Evolutionary conservation across 2,797 vertebrate species (phyloP), one percentile per base, ranked within the genome.

Genomic region (Rhinoraja longicauda): DNA sequence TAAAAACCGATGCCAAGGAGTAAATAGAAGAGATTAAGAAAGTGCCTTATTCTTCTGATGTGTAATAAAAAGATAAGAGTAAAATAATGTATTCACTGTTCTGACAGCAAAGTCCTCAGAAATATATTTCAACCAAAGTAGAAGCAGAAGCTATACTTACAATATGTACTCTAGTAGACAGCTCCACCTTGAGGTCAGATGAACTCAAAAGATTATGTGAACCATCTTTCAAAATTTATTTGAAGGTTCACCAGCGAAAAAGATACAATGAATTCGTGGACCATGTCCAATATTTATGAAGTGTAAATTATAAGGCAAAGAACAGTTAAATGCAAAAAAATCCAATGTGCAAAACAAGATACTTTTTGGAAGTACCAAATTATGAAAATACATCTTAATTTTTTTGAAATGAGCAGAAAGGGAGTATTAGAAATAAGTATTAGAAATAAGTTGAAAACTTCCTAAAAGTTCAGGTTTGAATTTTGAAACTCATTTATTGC

Each of bases 131-230:
- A 36, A 70, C 36, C 8, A 3, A 12, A 53, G 39, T 53, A n/a
- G 12, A 45, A 73, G 36, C 21, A 4, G 3, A 45, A 26, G 9
- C 21, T 10, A 64, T 9, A 0, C 21, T 32, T 67, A 88, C 7
- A 67, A 64, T n/a, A 10, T 92, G 90, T 92, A 39, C 10, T 67
- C 39, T 75, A 53, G 90, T 13, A 92, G 45, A 92, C 36, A 92
- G 90, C 90, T 17, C 90, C 90, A 92, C 36, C 90, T 92, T 57
- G 90, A 73, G 90, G 90, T 53, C 45, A 45, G 45, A 72, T n/a
- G 45, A 53, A 73, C 3, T 73, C 64, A 67, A 53, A 39, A 39
- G 79, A 88, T 64, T 29, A 64, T 39, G 39, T 39, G 39, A 82
- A 57, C 17, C 76, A 32, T 82, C 29, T 82, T 59, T 45, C 45